Evolutionary conservation across 2,888 invertebrate species (phyloP).

Genomic region (Julus scandinavius): DNA sequence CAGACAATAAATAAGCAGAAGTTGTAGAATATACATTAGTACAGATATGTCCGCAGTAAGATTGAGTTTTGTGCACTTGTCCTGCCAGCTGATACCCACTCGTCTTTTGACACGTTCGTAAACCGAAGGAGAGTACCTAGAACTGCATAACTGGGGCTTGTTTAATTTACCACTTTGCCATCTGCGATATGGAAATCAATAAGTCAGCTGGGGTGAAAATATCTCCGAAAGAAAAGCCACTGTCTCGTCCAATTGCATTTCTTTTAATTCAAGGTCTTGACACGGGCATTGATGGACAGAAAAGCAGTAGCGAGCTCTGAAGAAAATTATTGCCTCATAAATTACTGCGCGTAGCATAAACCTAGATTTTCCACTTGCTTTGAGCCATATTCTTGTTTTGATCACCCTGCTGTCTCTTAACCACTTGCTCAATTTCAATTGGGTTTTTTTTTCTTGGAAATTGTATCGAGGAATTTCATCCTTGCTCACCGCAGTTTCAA

Average conservation of each 20-base stretch:
- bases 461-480: too few relatives aligned
- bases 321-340: conserved; percentile 3
- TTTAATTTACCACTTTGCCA: conserved; percentile 48
- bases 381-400: too few relatives aligned
- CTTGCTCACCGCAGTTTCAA: too few relatives aligned
- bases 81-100: conserved; percentile 21
- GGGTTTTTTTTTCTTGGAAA: too few relatives aligned
- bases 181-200: conserved; percentile 49
- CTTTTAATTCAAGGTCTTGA: background rate
- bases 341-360: background rate
- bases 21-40: background rate
- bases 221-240: background rate
- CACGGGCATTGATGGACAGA: conserved; percentile 35
- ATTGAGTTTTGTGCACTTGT: background rate
- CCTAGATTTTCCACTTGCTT: background rate
- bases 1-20: too few relatives aligned
- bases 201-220: conserved; percentile 40
- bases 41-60: background rate
- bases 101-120: conserved; percentile 21
- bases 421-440: too few relatives aligned
- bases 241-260: background rate
- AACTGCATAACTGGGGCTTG: conserved; percentile 35
- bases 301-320: conserved; percentile 4
- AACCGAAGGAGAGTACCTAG: background rate
- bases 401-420: too few relatives aligned